Base-by-base conservation (phyloP, 2,888 invertebrate genomes). In the Leptinotarsa rubiginosa region DNA sequence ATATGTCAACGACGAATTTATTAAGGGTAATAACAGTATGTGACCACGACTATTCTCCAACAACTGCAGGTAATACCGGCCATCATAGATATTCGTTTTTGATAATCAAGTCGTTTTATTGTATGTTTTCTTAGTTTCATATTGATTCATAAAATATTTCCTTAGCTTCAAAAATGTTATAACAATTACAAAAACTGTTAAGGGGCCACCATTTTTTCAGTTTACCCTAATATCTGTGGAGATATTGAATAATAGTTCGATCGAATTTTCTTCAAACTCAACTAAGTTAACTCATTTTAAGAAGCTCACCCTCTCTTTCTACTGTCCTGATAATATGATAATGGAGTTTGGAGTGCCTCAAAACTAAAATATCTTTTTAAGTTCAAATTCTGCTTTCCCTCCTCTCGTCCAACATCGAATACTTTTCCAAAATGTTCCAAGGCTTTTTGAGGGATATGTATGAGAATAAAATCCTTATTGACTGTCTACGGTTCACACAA, bases 391-490 rank as follows among this genome's bases (percentile, higher is more conserved):
- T 66, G 62, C 4, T 72, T 75, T 73, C 79, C 79, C 50, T 68
- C 81, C 77, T 77, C 71, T 80, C 69, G 69, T 41, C 82, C 81
- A 25, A 86, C 80, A 64, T 81, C 78, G 68, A 82, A 82, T 20
- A 82, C 69, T 59, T 82, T 75, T 15, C 84, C 81, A 74, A 81
- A 82, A 65, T 81, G 77, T 5, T 71, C 25, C 12, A 85, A 69
- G 3, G 81, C 75, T 4, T 77, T 59, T n/a, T 84, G 80, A 1
- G 87, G 83, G 4, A 86, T 86, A 74, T 87, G 85, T 4, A 82
- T 62, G 59, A 80, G 75, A 15, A 82, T 31, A 52, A 82, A 81
- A 1, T 66, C 59, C 47, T 75, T 66, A 1, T 71, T 49, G 4
- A 77, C 65, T 3, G 56, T 69, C 77, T 78, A 65, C 54, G 74